Evolutionary conservation across 2,113 vertebrate genomes (phyloP).

Genomic region (Oenanthe oenanthe): DNA sequence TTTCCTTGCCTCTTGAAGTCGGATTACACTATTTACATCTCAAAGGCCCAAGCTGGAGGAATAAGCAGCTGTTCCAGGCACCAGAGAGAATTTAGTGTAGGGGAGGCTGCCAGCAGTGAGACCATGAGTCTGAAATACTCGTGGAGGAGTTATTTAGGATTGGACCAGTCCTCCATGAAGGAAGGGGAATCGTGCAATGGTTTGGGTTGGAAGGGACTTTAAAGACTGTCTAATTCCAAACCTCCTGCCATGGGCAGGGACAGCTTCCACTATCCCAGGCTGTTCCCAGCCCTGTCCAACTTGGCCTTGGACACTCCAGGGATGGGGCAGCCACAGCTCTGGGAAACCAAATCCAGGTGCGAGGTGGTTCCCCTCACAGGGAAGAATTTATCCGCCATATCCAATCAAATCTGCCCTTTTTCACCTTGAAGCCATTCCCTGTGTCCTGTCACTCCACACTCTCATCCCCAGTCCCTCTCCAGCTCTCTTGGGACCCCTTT

Average conservation of each 20-base stretch:
- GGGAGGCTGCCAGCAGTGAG: slow-evolving; percentile 43
- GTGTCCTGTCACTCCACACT: neutral
- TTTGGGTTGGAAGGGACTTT: neutral
- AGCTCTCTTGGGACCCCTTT: neutral
- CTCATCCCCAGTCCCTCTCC: neutral
- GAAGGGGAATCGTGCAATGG: neutral
- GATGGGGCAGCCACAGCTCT: neutral
- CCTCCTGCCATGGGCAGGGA: neutral
- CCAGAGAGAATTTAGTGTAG: slow-evolving; percentile 21
- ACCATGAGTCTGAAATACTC: neutral
- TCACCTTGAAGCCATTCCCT: neutral
- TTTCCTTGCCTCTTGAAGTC: slow-evolving; percentile 70
- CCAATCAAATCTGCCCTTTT: neutral
- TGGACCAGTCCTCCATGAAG: neutral
- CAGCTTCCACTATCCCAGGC: neutral
- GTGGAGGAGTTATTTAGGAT: neutral
- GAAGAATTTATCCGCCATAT: neutral
- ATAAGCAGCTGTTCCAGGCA: slow-evolving; percentile 64
- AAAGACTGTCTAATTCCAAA: neutral
- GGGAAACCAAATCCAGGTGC: neutral
- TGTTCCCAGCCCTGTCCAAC: neutral
- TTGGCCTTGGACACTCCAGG: neutral
- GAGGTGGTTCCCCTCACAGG: neutral
- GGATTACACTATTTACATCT: slow-evolving; percentile 68
- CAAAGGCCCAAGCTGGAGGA: slow-evolving; percentile 49